Evolutionary conservation across 2,888 invertebrate genomes (phyloP), one percentile per base, ranked within the genome.

Genomic region (Agrochola litura): DNA sequence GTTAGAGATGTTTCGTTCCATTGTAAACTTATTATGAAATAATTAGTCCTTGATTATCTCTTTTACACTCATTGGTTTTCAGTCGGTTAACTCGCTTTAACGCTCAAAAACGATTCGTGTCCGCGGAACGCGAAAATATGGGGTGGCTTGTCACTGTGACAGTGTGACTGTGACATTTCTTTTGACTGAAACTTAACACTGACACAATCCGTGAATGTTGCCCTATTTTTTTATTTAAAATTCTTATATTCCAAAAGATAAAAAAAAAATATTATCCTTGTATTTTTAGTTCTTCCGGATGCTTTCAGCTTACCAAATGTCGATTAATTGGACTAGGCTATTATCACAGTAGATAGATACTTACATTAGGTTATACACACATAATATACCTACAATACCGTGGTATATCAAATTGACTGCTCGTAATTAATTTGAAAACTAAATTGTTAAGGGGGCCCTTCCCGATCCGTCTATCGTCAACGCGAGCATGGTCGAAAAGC

Each of bases 141-240:
- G 84, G 84, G 86, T 77, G 86, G 73, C 10, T 79, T 84, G 84
- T 80, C 74, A 83, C 10, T 41, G 1, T 82, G 73, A 79, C 75
- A 67, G 49, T 30, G 0, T 83, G 75, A 79, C 74, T 30, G 1
- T 83, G 75, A 79, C 76, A 76, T 71, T 54, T 60, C 19, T 64
- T 64, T 37, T 77, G 66, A 81, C 52, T 76, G 73, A 5, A 85
- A 64, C 2, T 70, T 79, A 56, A 67, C 66, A 67, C 10, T 79
- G 82, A 77, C 77, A 52, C 30, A n/a, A 6, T 19, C 1, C 0
- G 16, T 16, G 12, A 70, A 63, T 66, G 70, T 83, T 81, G 61
- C 80, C 65, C 1, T 60, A 56, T 0, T n/a, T 30, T 22, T 30
- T 2, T 19, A 41, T n/a, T n/a, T n/a, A n/a, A n/a, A 6, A 30